Base-by-base conservation (phyloP, 2,797 vertebrate genomes). In the Antennarius maculatus region DNA sequence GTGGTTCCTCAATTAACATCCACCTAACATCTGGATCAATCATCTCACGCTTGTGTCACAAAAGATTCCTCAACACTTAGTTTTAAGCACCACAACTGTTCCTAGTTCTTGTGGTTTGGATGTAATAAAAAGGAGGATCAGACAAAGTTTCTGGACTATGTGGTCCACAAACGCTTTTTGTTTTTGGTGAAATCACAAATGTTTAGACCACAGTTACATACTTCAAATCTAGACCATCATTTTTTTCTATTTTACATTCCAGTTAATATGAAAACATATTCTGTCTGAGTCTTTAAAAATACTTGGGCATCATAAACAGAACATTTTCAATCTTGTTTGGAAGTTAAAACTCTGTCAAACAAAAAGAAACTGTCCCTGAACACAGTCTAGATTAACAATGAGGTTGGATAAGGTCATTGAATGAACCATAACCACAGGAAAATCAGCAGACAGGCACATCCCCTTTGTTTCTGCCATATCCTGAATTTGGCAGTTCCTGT, bases 401-500 rank as follows among this genome's bases (percentile, higher is more conserved):
- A 66, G 71, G 79, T 80, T 72, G 72, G 23, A 23, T 23, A 23
- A 23, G 23, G 23, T 81, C 69, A 66, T 77, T 77, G 85, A 81
- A 86, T 66, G 54, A 79, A 77, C 74, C 41, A 6, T 82, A 45
- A 86, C 80, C 68, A 54, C 71, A 67, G 77, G 75, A 85, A 89
- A 86, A 83, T 73, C 74, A 77, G 72, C 45, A 69, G 72, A 82
- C 68, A 41, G 77, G 66, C 39, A n/a, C 68, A 74, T 75, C 76
- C 41, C 67, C 61, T 52, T 16, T 59, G 65, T 76, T 76, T 69
- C 61, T 74, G 61, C 69, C 59, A 61, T 85, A 80, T 84, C 79
- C 77, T 67, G 66, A 82, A 67, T 77, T 82, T 86, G 81, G 80
- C 82, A 76, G 69, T 74, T 82, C 80, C 58, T 76, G 66, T 71